phyloP scores from a whole-genome alignment of 2,797 vertebrate genomes.

The Ctenosaura bakeri region DNA sequence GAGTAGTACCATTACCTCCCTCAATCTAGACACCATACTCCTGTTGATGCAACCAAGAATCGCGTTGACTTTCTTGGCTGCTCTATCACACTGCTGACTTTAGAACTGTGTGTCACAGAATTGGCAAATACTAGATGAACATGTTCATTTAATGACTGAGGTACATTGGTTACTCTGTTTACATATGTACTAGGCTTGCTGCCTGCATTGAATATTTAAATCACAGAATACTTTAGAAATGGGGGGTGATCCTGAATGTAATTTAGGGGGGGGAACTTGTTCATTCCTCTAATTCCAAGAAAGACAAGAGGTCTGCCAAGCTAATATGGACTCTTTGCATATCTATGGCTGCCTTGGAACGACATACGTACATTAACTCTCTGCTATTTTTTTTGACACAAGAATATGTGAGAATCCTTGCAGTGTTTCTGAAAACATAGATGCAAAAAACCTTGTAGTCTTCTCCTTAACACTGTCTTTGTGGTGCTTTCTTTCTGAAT shows the following conservation, averaged over 20 bases:
- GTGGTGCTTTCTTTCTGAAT: not conserved
- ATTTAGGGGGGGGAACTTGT: not conserved
- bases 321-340: not conserved
- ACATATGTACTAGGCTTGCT: not conserved
- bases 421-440: not conserved
- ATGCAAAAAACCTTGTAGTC: not conserved
- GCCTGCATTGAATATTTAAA: not conserved
- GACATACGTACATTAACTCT: not conserved
- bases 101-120: fast-evolving
- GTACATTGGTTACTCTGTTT: not conserved
- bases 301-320: not conserved
- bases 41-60: too few relatives aligned
- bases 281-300: not conserved
- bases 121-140: not conserved
- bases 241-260: not conserved
- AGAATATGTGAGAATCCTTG: not conserved
- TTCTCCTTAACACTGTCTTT: not conserved
- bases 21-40: too few relatives aligned
- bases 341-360: not conserved
- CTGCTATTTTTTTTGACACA: not conserved
- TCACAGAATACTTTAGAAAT: not conserved
- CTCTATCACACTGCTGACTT: fast-evolving
- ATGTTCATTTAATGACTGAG: not conserved
- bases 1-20: too few relatives aligned
- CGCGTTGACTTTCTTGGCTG: too few relatives aligned